phyloP scores from a whole-genome alignment of 2,113 vertebrate species.

The Mellivora capensis region DNA sequence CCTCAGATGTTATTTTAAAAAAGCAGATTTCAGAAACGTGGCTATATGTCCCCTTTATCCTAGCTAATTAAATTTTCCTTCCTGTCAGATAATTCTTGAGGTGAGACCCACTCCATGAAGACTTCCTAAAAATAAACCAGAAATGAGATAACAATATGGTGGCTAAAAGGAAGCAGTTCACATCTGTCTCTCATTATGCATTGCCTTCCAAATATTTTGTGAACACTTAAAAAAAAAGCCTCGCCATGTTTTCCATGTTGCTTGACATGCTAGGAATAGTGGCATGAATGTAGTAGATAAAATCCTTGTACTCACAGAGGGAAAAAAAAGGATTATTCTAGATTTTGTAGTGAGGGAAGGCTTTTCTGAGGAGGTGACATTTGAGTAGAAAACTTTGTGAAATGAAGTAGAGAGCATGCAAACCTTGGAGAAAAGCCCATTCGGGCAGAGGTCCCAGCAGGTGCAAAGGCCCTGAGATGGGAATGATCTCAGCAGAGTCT shows the following conservation, averaged over 20 bases:
- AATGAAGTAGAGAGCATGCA: not conserved
- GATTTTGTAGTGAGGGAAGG: not conserved
- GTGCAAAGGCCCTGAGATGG: not conserved
- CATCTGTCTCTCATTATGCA: not conserved
- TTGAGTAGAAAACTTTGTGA: not conserved
- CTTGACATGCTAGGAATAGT: not conserved
- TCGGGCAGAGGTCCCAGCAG: not conserved
- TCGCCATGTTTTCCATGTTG: not conserved
- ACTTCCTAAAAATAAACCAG: slow-evolving; percentile 26
- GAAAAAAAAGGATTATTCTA: not conserved
- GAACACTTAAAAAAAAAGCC: not conserved
- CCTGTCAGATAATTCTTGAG: not conserved
- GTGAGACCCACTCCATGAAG: not conserved
- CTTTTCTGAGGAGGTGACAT: not conserved
- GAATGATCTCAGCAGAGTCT: not conserved
- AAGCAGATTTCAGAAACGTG: not conserved
- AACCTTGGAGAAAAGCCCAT: not conserved
- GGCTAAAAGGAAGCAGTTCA: not conserved
- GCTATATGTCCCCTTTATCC: not conserved
- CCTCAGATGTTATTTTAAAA: not conserved
- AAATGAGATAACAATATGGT: accelerated
- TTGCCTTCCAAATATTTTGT: not conserved
- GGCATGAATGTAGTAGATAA: not conserved
- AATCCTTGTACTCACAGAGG: not conserved
- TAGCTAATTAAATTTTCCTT: not conserved